These are phyloP conservation scores for Alligator sinensis DNA, from an alignment of 2,113 vertebrate species.

Conservation along the genomic window DNA sequence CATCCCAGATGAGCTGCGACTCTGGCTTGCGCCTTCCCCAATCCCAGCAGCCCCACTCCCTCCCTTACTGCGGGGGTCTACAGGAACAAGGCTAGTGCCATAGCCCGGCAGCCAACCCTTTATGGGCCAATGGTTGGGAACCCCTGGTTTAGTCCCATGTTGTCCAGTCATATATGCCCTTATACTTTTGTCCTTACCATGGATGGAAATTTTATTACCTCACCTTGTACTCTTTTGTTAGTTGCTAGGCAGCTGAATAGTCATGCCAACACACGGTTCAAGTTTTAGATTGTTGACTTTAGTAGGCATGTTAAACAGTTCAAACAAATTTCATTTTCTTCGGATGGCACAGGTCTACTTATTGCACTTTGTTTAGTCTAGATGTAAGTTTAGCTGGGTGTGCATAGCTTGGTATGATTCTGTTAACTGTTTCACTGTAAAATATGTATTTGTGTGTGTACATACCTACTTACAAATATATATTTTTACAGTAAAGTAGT, in stretches of 20 bases:
- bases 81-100: too few relatives aligned
- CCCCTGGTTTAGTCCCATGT: too few relatives aligned
- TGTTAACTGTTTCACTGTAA: background rate
- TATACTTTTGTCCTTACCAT: too few relatives aligned
- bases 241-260: background rate
- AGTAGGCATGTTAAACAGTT: background rate
- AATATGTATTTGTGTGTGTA: background rate
- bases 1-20: too few relatives aligned
- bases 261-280: background rate
- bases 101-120: too few relatives aligned
- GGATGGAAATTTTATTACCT: background rate
- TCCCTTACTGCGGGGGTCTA: too few relatives aligned
- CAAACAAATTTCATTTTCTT: background rate
- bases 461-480: too few relatives aligned
- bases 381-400: background rate
- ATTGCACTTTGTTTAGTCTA: background rate
- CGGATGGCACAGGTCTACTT: background rate
- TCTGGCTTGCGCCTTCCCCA: too few relatives aligned
- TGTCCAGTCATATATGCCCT: too few relatives aligned
- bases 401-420: background rate
- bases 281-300: background rate
- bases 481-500: too few relatives aligned
- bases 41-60: too few relatives aligned
- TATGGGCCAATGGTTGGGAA: too few relatives aligned
- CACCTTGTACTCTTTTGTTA: background rate